Evolutionary conservation across 2,797 vertebrate species (phyloP), one percentile per base, ranked within the genome.

Genomic region (Picus viridis): DNA sequence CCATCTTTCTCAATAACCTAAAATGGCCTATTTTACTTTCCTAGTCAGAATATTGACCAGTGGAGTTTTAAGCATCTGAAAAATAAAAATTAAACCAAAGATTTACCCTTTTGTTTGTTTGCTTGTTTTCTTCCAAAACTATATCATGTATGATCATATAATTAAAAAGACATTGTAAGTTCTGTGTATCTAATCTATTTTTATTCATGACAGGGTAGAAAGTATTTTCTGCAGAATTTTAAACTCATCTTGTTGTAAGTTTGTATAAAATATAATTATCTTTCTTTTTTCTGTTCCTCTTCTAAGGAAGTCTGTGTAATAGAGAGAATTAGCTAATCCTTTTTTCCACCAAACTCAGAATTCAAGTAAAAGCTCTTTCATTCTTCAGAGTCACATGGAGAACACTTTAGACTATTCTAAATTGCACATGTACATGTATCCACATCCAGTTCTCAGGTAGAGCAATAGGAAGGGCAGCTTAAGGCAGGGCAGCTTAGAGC

Each of bases 11-110:
- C 6, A 53, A 20, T 16, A 61, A 30, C 2, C 16, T 73, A 56
- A 27, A 69, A 47, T 4, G 59, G 3, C 0, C 0, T 58, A 51
- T 61, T 57, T 12, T 3, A 3, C 68, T 58, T 63, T 34, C 8
- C 3, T 20, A 34, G 19, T 6, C 7, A 62, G 9, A 39, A 45
- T 9, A 59, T 5, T 10, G 7, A 54, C 5, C 11, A 53, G 3
- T 36, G 3, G 12, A 49, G 2, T 54, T 83, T 53, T 51, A 71
- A 65, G 10, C 4, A 23, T 14, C 6, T 26, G 14, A 3, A 58
- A 69, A 89, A 49, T 17, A 56, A 82, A 82, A 67, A 59, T 30
- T 39, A 53, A 78, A 72, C 1, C 1, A 19, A 1, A 23, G 1
- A 17, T 84, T 26, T 30, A 45, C 47, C 68, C 9, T 2, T 10